Percentiles rank a stretch among this genome's conserved stretches.
Evolutionary conservation across 2,888 invertebrate genomes (phyloP).

Genomic region (Drosophila sordidula): DNA sequence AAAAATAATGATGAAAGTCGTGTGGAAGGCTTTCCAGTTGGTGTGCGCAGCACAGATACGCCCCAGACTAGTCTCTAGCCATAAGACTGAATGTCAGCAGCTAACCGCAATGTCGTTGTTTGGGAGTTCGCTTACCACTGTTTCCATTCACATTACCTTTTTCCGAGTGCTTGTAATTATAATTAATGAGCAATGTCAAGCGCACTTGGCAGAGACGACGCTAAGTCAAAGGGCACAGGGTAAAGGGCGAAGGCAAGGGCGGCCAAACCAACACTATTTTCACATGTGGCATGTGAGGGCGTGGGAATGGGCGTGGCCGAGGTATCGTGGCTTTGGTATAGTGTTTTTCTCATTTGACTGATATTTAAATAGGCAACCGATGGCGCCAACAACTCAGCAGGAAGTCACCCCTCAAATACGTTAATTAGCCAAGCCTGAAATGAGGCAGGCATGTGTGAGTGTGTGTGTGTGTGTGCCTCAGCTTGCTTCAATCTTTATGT

Average conservation of each 20-base stretch:
- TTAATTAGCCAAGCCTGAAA: conserved; percentile 57
- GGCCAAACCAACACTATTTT: conserved; percentile 15
- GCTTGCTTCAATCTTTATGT: conserved; percentile 4
- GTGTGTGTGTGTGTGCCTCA: conserved; percentile 3
- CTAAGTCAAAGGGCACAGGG: conserved; percentile 29
- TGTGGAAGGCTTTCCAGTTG: too few relatives aligned
- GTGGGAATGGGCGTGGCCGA: conserved; percentile 6
- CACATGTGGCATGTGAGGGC: not conserved
- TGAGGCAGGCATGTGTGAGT: not conserved
- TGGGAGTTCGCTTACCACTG: not conserved
- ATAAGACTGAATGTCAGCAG: conserved; percentile 18
- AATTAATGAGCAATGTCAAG: conserved; percentile 70
- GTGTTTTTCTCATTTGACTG: conserved; percentile 8
- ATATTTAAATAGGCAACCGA: conserved; percentile 26
- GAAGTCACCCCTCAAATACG: conserved; percentile 35
- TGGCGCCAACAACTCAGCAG: conserved; percentile 26
- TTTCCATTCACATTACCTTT: conserved; percentile 18
- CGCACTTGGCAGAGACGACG: conserved; percentile 33
- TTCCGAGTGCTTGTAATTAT: conserved; percentile 63
- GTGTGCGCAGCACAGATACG: too few relatives aligned
- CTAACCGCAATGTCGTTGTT: conserved; percentile 34
- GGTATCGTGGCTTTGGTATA: not conserved
- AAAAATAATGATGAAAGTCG: too few relatives aligned
- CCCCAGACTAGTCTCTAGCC: conserved; percentile 1
- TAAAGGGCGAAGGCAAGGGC: conserved; percentile 5